Evolutionary conservation across 2,797 vertebrate species (phyloP), one percentile per base, ranked within the genome.

Genomic region (Platyrinchus mystaceus): DNA sequence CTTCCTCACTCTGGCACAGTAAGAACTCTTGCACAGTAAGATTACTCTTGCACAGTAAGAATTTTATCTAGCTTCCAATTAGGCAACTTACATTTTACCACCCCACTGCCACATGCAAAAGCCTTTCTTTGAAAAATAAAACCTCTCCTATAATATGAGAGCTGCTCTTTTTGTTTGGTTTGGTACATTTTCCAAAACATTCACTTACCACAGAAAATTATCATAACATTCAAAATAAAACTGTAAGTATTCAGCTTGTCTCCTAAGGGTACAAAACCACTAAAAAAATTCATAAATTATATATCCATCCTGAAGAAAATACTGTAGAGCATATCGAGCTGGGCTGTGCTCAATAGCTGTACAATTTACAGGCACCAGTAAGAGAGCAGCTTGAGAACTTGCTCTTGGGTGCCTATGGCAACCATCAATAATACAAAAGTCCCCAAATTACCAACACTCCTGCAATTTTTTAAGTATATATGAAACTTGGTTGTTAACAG

Each of bases 251-350:
- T 88, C 80, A 85, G n/a, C 43, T 63, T 20, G 30, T 79, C 49
- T 92, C 86, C 82, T 94, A 50, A 76, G 73, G 88, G 76, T 77
- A 85, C 32, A 90, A 88, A 89, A 56, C 34, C 47, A 78, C 56
- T 36, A 23, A 50, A 85, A 78, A 12, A 24, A 13, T 12, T 66
- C 34, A n/a, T 95, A 59, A 90, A 91, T 70, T 94, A 90, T 90
- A 76, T 39, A 93, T 66, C 32, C 50, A 37, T 87, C 49, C 34
- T 79, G 76, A 58, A 93, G 39, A 86, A 95, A 96, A 78, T 50
- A 37, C 74, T 71, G 63, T 62, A 24, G 68, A 78, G 36, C 44
- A 28, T 20, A 50, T 85, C 55, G 43, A 94, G 68, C 43, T 24
- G 15, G 32, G 80, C 22, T 93, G 43, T 23, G 14, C 62, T 96